These are phyloP conservation scores for Passer montanus DNA, from an alignment of 2,113 vertebrate genomes.

Conservation along the genomic window DNA sequence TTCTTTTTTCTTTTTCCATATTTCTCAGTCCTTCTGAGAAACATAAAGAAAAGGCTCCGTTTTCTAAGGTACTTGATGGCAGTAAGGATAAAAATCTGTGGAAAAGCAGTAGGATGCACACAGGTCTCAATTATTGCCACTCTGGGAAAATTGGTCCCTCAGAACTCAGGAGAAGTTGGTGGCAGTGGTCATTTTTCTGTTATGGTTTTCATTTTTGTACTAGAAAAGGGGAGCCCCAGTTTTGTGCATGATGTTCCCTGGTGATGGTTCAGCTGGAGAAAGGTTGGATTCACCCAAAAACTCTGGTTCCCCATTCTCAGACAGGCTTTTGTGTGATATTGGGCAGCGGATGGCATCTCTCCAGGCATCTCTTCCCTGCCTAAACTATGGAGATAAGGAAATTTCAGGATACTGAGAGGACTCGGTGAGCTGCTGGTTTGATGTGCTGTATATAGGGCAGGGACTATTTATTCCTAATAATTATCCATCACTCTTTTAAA, in stretches of 20 bases:
- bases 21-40: conserved; percentile 23
- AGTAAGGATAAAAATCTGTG: background rate
- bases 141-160: background rate
- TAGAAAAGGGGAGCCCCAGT: accelerated
- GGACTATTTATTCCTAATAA: background rate
- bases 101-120: background rate
- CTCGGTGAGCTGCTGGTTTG: background rate
- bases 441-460: background rate
- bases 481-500: background rate
- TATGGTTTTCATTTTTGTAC: background rate
- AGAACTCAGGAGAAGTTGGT: background rate
- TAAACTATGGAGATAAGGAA: background rate
- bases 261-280: background rate
- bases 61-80: background rate
- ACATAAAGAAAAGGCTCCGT: background rate
- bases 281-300: background rate
- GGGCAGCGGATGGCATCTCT: background rate
- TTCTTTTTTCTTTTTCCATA: background rate
- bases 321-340: background rate
- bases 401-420: background rate
- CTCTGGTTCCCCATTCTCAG: background rate
- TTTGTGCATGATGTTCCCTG: background rate
- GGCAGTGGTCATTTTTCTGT: background rate
- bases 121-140: background rate
- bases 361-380: background rate